Evolutionary conservation across 2,888 invertebrate genomes (phyloP), one percentile per base, ranked within the genome.

Genomic region (Thysanoteuthis rhombus): DNA sequence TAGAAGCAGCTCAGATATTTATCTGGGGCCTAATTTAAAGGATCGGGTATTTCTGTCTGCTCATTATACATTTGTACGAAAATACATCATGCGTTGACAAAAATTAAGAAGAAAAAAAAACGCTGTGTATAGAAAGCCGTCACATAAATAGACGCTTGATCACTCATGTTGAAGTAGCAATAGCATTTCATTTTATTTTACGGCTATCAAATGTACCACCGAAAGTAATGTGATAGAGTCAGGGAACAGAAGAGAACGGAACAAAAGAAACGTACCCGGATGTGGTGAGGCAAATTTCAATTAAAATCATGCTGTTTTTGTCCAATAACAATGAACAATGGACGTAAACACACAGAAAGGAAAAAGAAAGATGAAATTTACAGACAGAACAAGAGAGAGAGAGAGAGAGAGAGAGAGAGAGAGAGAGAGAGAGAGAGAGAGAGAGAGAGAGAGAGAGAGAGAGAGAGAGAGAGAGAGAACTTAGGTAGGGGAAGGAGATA

Each of bases 251-350:
- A 75, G n/a, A 75, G 25, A 52, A 52, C 22, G n/a, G n/a, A 75
- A 75, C 75, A 75, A 75, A 75, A 75, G 75, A n/a, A 75, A 75
- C n/a, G n/a, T 75, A 75, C 75, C 75, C 75, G 75, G 75, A 75
- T 75, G 75, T 75, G 75, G 75, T 75, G 75, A 75, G 75, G n/a
- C 75, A 75, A 75, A 36, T 75, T 75, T 75, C 75, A 75, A 75
- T 75, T 75, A 75, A 75, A 75, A 75, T 75, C 10, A 16, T 75
- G 75, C 75, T 36, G 75, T 75, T 75, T 75, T 16, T n/a, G 8
- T 75, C 75, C 12, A 75, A 75, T 75, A 75, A 75, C 75, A 75
- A 75, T 75, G 75, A 75, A 75, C 75, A 75, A 75, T 75, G n/a
- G 75, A 75, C n/a, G n/a, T 75, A 75, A 36, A 75, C n/a, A 75